Evolutionary conservation across 2,888 invertebrate species (phyloP), one percentile per base, ranked within the genome.

Genomic region (Mesorhabditis sp.): DNA sequence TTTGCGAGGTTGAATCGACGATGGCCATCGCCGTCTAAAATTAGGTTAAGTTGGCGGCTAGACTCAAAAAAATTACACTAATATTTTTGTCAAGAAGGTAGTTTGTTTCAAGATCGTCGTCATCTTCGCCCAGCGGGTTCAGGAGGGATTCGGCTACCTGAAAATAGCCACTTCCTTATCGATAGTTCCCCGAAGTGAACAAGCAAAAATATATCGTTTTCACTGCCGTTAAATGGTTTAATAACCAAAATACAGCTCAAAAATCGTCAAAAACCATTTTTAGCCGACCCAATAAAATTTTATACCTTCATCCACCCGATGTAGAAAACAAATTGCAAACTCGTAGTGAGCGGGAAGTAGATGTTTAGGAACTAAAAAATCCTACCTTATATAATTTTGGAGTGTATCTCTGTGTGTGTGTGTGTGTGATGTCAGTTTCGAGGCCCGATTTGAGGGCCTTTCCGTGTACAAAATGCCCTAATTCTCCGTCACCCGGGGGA

Each of bases 271-370:
- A 28, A 28, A 28, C 28, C 28, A 2, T 28, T 28, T 28, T 1
- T 28, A 28, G 28, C 28, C 28, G 28, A 28, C 28, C 28, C 28
- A 28, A n/a, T n/a, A n/a, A n/a, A 28, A 28, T 1, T 28, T 28
- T 28, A 28, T 50, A 50, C 58, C 58, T 50, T 50, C 58, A 50
- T 50, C 58, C 58, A 50, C n/a, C 58, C 58, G n/a, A 50, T 50
- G 2, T 50, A 50, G 2, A 50, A 50, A 50, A 50, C 58, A n/a
- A 50, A 50, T 50, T 50, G 58, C 58, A 50, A n/a, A 50, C 58
- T 13, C 7, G 58, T 50, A 2, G 58, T 50, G 58, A 50, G 58
- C 58, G 58, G 58, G 58, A 50, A 50, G 2, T n/a, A 50, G n/a
- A 50, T 50, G n/a, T 50, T 50, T n/a, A 50, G 58, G n/a, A 13